Evolutionary conservation across 1,140 invertebrate genomes (phyloP), one percentile per base, ranked within the genome.

Genomic region (Bombus waltoni): DNA sequence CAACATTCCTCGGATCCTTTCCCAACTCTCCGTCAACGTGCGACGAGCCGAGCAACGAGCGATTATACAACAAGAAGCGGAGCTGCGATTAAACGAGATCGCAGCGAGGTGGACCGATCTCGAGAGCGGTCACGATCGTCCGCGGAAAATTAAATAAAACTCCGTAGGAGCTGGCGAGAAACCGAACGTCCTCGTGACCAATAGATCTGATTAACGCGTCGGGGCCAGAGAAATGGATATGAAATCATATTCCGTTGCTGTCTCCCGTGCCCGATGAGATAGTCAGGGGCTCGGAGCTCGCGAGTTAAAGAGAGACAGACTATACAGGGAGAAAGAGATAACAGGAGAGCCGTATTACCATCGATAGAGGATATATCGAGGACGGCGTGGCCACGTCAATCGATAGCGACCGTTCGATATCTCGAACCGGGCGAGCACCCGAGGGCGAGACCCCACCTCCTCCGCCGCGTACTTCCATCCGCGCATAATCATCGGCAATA

Each of bases 401-500:
- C 92, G 93, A 90, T 88, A 92, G 88, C 89, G 91, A 86, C 83
- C 90, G 90, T 91, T 90, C 85, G 91, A 92, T 91, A 93, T 93
- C 90, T 85, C 78, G 84, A 85, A 85, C 84, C 84, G 78, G 71
- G 79, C 73, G 73, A 82, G 42, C 91, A 90, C 90, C 88, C 86
- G 89, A 62, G 85, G 89, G 88, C 88, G 88, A 88, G 79, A 86
- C 86, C 89, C 90, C 74, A 89, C 89, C 83, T 87, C 84, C 83
- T 86, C 90, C 87, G 74, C 87, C 88, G 86, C 87, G 93, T 93
- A 94, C 93, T 93, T 94, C 93, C 93, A 91, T 91, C 90, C 90
- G 90, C 90, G 90, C 90, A 91, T 91, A 90, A 90, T 91, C 90
- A 88, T 90, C 89, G 89, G 93, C 94, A 95, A 95, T 95, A 95